phyloP scores from a whole-genome alignment of 2,113 vertebrate species.

The Ovis canadensis region DNA sequence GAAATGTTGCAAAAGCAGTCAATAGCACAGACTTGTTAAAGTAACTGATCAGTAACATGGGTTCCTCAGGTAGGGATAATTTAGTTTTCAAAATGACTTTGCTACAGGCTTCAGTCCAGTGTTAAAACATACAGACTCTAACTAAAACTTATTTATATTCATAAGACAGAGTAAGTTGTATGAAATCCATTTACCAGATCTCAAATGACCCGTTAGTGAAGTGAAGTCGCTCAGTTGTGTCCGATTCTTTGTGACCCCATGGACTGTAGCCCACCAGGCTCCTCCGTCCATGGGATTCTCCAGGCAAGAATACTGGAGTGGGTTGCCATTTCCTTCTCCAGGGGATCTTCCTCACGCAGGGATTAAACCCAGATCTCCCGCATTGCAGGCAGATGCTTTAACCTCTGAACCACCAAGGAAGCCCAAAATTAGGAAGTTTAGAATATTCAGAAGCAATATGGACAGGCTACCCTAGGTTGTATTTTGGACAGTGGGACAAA shows the following conservation, averaged over 20 bases:
- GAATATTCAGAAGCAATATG: not conserved
- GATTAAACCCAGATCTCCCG: too few species aligned
- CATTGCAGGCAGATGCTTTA: too few species aligned
- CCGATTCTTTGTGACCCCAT: too few species aligned
- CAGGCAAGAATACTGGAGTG: too few species aligned
- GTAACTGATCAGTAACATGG: not conserved
- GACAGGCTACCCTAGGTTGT: not conserved
- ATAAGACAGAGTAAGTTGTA: not conserved
- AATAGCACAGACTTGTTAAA: not conserved
- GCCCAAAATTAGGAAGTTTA: not conserved
- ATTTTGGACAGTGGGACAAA: not conserved
- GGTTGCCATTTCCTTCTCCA: too few species aligned
- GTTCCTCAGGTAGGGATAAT: not conserved
- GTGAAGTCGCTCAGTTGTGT: too few species aligned
- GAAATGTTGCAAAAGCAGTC: not conserved
- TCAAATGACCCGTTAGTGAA: not conserved
- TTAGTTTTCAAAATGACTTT: not conserved
- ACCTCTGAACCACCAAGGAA: too few species aligned
- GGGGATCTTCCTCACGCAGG: too few species aligned
- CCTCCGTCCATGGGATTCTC: too few species aligned
- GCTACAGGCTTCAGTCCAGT: not conserved
- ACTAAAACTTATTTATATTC: not conserved
- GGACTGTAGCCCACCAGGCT: too few species aligned
- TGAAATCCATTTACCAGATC: not conserved
- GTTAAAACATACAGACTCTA: not conserved